Evolutionary conservation across 2,113 vertebrate species (phyloP).

Genomic region (Lophius piscatorius): DNA sequence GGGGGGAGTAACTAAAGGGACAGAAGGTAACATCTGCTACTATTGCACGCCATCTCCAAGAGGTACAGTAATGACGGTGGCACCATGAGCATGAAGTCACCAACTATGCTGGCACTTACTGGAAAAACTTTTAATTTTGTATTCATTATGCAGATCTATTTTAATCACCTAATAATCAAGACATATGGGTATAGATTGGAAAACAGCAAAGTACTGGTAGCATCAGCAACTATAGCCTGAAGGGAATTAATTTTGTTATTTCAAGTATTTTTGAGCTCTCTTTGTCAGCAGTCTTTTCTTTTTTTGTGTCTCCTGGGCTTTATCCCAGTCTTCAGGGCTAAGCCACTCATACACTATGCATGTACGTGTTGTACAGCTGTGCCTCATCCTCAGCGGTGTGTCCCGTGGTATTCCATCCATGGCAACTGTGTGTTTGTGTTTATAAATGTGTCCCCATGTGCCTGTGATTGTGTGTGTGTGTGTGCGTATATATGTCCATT

Average conservation of each 20-base stretch:
- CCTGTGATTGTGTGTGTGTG: too few relatives aligned
- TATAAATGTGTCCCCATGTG: not conserved
- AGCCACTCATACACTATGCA: not conserved
- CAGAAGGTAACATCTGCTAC: constrained; percentile 49
- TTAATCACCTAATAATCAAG: constrained; percentile 34
- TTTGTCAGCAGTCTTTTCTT: constrained; percentile 56
- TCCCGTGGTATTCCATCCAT: too few relatives aligned
- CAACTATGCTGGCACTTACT: constrained; percentile 3
- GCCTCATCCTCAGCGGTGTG: constrained; percentile 20
- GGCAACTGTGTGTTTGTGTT: too few relatives aligned
- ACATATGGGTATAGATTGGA: constrained; percentile 42
- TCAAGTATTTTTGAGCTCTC: constrained; percentile 38
- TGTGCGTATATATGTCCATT: too few relatives aligned
- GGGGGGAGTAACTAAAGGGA: constrained; percentile 46
- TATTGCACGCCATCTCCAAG: too few relatives aligned
- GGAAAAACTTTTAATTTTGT: constrained; percentile 20
- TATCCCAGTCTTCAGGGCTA: constrained; percentile 19
- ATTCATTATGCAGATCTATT: constrained; percentile 46
- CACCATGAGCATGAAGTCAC: too few relatives aligned
- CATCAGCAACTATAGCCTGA: constrained; percentile 65
- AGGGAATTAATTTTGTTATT: constrained; percentile 60
- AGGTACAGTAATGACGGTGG: too few relatives aligned
- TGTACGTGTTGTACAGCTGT: constrained; percentile 34
- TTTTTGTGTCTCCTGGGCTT: constrained; percentile 35
- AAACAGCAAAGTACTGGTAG: constrained; percentile 13